Base-by-base conservation (phyloP, 2,888 invertebrate species). In the Rotaria socialis region DNA sequence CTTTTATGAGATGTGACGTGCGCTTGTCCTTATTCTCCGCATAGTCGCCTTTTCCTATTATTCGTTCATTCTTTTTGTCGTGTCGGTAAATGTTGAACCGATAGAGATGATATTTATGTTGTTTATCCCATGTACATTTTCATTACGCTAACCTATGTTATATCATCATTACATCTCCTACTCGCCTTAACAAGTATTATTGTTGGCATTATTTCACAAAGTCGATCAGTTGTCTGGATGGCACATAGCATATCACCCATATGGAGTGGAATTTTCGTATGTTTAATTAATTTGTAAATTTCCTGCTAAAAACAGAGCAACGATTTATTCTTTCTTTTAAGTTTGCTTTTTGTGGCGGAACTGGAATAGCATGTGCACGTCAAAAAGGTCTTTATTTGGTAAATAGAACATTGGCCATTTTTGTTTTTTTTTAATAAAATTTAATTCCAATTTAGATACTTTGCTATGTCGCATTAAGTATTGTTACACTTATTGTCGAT, bases 401-500 rank as follows among this genome's bases (percentile, higher is more conserved):
- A 88, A 89, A 90, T 74, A n/a, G 52, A 47, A 8, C 50, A 3
- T 50, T 4, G n/a, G 11, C 2, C 2, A 50, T 6, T 22, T 55
- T 22, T 22, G 0, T 55, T 22, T 55, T 55, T 55, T 55, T 22
- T 4, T 11, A 52, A 52, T 11, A 14, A 11, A 52, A 11, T 14
- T 52, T 52, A 14, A 47, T 52, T 11, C 50, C 4, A 6, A 89
- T 89, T 86, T 90, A 91, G 91, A 91, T 91, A 85, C 90, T 91
- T 90, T 91, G 91, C 86, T 91, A 91, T 88, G 90, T 90, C 22
- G 91, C 91, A 10, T 90, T 90, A 87, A 90, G 90, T 43, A 89
- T 91, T 85, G 91, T 91, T 35, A 91, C 91, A 80, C 88, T 91
- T 89, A 90, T 91, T 52, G 90, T 90, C 35, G 90, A 90, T 0